phyloP scores from a whole-genome alignment of 2,888 invertebrate species.

The Sipha maydis region DNA sequence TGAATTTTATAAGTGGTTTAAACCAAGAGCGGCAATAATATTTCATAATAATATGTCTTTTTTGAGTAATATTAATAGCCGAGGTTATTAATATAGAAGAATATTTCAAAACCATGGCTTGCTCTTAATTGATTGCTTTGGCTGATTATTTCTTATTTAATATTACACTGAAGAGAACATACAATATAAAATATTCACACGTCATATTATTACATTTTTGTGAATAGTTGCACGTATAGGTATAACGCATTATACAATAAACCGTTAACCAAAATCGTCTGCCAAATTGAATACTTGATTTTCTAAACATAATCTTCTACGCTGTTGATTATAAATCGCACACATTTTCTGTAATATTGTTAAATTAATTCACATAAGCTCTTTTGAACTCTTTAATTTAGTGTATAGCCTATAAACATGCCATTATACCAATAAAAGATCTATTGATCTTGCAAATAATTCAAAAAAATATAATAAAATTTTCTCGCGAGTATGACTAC shows the following conservation, averaged over 20 bases:
- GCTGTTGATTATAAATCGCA: too few species aligned
- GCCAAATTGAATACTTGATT: not conserved
- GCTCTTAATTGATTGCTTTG: not conserved
- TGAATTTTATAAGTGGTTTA: not conserved
- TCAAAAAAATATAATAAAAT: not conserved
- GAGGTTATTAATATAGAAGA: not conserved
- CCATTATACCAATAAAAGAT: not conserved
- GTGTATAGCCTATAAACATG: too few species aligned
- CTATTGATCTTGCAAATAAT: not conserved
- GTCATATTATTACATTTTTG: too few species aligned
- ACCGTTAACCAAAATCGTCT: not conserved
- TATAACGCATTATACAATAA: too few species aligned
- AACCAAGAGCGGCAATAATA: not conserved
- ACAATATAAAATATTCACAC: too few species aligned
- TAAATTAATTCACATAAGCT: too few species aligned
- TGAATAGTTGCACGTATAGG: too few species aligned
- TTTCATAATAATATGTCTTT: not conserved
- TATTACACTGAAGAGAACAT: not conserved
- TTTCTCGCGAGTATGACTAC: too few species aligned
- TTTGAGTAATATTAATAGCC: not conserved
- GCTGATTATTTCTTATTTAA: too few species aligned
- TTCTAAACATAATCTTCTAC: not conserved
- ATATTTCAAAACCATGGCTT: not conserved
- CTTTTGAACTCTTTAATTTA: too few species aligned
- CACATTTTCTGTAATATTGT: too few species aligned